Base-by-base conservation (phyloP, 2,888 invertebrate genomes). In the Andrena minutula region DNA sequence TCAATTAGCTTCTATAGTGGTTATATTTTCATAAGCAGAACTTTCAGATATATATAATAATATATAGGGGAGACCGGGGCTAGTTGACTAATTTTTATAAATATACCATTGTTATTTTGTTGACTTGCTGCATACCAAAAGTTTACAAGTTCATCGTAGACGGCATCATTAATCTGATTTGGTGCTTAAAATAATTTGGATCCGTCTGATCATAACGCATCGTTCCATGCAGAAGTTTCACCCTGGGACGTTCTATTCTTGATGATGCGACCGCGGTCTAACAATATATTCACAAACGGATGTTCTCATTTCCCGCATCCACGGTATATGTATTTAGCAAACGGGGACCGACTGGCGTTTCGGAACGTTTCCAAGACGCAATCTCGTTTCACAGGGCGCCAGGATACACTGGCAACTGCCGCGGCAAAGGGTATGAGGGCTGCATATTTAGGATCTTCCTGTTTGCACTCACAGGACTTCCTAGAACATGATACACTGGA, bases 381-480 rank as follows among this genome's bases (percentile, higher is more conserved):
- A 73, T 70, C 70, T 75, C 80, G 69, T 65, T 80, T 69, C 66
- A 58, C 77, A 77, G 66, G 70, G 80, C 80, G 80, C 75, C 64
- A 75, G 77, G 66, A 69, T 74, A 75, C 68, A 53, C 56, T 35
- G 72, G 23, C 10, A 28, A 10, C 28, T 69, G 32, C 26, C 49
- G 12, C 53, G 20, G 68, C 64, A 65, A 74, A 61, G 60, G 73
- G 74, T 74, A 86, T 49, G 85, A 80, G 74, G 49, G 63, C 32
- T 81, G 80, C 75, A 75, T 86, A 76, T 82, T 86, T 84, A 84
- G 73, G 74, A 79, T 76, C 78, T 69, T 82, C 84, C 76, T 86
- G 86, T 82, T 86, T 84, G 76, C 74, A 32, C 84, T 76, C 71
- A 63, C 74, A 56, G 58, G 35, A 61, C 47, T 84, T 78, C 76